Conservation (phyloP, 2,797 vertebrate species). For the Oryzias sinensis region DNA sequence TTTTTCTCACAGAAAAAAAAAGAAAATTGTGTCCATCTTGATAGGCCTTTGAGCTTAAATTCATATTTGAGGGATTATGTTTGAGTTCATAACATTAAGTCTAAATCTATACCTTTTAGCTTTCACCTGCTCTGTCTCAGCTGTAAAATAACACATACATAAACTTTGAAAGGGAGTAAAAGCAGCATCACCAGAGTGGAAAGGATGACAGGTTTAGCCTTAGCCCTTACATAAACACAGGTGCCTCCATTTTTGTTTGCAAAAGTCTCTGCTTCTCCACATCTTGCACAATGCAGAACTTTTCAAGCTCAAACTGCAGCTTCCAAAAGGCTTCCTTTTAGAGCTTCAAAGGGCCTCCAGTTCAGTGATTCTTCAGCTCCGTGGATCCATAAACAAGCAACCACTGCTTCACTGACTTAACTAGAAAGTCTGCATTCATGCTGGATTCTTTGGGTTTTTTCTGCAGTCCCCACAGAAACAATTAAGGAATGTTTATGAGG, state of each 20-base stretch:
- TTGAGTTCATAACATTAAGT: not conserved
- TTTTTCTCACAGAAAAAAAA: not conserved
- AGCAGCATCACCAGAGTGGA: too few species aligned
- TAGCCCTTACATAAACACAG: not conserved
- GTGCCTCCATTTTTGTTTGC: not conserved
- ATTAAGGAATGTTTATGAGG: slow-evolving; percentile 2
- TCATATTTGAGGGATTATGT: not conserved
- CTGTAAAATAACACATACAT: too few species aligned
- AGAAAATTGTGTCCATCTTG: slow-evolving; percentile 2
- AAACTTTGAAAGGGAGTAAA: too few species aligned
- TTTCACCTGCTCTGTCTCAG: not conserved
- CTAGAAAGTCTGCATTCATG: not conserved
- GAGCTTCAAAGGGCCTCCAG: not conserved
- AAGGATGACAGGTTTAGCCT: too few species aligned
- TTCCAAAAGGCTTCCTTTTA: not conserved
- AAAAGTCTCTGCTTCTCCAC: not conserved
- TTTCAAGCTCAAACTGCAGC: not conserved
- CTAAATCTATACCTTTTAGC: not conserved
- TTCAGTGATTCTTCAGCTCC: not conserved
- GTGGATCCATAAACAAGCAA: not conserved
- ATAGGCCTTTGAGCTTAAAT: slow-evolving; percentile 1
- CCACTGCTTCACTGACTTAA: not conserved
- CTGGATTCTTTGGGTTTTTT: not conserved
- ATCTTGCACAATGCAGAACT: not conserved
- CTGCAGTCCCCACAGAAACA: slow-evolving; percentile 3